These are phyloP conservation scores for Etheostoma nigrum DNA, from an alignment of 2,797 vertebrate species.

Conservation along the genomic window DNA sequence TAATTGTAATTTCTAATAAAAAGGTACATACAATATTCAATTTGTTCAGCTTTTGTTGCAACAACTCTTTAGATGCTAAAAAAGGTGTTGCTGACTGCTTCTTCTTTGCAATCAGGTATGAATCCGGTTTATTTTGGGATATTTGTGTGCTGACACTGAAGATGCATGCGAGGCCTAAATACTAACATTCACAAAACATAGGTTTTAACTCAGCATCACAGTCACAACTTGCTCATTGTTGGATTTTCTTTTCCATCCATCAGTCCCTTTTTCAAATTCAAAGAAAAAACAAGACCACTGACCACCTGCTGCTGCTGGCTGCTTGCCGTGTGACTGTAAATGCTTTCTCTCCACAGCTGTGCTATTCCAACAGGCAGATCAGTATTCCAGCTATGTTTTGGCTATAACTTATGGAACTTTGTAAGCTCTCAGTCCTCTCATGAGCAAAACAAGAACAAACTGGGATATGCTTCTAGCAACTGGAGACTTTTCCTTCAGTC, in stretches of 20 bases:
- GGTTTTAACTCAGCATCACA: neutral
- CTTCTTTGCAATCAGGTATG: slow-evolving; percentile 1
- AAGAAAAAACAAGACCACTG: neutral
- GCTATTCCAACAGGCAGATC: slow-evolving; percentile 10
- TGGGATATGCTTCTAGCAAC: slow-evolving; percentile 6
- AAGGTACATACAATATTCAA: neutral
- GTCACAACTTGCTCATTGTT: neutral
- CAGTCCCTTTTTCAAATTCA: neutral
- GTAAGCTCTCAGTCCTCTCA: slow-evolving; percentile 4
- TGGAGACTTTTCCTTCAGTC: neutral
- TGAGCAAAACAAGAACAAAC: slow-evolving; percentile 11
- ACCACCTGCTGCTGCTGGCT: neutral
- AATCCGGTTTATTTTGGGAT: slow-evolving; percentile 9
- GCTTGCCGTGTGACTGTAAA: neutral
- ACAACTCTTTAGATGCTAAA: neutral
- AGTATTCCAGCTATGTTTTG: neutral
- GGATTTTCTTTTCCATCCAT: neutral
- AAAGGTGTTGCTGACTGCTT: slow-evolving; percentile 4
- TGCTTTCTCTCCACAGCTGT: slow-evolving; percentile 1
- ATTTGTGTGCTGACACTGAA: neutral
- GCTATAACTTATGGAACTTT: slow-evolving; percentile 24
- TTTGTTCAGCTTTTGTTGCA: slow-evolving; percentile 6
- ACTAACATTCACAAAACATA: neutral
- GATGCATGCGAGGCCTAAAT: slow-evolving; percentile 7
- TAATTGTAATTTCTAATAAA: no score